A percentile compares a stretch with the other conserved stretches of the same genome.
Conservation (phyloP, 2,797 vertebrate species). For the Propithecus perrieri region DNA sequence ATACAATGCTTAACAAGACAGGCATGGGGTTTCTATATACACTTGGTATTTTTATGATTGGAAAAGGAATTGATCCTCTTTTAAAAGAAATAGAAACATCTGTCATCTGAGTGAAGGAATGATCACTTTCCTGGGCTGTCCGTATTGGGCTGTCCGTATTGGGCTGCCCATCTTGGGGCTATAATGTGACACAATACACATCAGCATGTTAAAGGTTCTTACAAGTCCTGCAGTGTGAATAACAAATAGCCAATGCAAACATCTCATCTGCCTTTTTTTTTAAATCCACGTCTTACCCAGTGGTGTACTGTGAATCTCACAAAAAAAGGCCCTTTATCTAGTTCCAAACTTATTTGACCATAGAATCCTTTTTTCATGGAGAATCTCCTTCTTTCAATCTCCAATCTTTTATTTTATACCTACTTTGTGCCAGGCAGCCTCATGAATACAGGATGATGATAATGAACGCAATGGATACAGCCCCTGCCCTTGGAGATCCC, state of each 20-base stretch:
- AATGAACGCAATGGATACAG: neutral
- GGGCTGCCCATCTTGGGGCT: neutral
- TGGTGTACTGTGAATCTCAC: neutral
- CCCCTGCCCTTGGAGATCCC: neutral
- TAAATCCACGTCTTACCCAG: neutral
- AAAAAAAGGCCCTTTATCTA: neutral
- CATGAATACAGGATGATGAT: no score
- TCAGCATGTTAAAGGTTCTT: neutral
- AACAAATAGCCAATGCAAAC: neutral
- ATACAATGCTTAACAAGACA: neutral
- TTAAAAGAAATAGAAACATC: neutral
- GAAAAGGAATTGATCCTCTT: neutral
- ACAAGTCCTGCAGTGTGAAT: neutral
- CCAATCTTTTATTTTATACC: neutral
- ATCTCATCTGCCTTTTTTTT: neutral
- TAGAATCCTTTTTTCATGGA: neutral
- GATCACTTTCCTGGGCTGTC: neutral
- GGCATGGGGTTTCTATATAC: neutral
- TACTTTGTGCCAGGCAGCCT: neutral
- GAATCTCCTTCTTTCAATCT: neutral
- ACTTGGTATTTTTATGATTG: neutral
- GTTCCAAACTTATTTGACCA: neutral
- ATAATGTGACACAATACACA: neutral
- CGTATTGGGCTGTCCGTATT: fast-evolving
- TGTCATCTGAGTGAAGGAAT: neutral